Conservation (phyloP, 2,113 vertebrate species). For the Proteles cristata region DNA sequence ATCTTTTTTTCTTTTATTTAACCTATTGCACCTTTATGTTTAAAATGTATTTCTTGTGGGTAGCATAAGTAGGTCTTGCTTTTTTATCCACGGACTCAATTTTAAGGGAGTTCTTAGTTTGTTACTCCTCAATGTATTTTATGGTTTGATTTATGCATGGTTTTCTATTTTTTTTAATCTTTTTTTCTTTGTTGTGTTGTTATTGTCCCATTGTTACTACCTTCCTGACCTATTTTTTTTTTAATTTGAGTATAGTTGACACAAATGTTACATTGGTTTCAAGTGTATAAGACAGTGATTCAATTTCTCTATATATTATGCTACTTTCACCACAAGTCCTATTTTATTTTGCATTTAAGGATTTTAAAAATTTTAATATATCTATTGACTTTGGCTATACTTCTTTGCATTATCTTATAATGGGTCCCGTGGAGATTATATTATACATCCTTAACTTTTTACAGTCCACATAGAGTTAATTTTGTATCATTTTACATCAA, state of each 20-base stretch:
- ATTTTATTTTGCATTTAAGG: not conserved
- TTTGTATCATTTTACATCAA: not conserved
- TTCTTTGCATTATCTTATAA: not conserved
- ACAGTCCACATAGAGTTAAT: not conserved
- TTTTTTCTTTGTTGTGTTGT: not conserved
- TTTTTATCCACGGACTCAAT: not conserved
- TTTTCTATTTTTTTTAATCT: not conserved
- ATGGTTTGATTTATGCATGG: not conserved
- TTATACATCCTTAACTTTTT: not conserved
- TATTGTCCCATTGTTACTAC: not conserved
- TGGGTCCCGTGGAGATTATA: not conserved
- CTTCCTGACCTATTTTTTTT: not conserved
- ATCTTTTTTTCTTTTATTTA: not conserved
- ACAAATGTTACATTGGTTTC: not conserved
- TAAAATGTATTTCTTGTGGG: not conserved
- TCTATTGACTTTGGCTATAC: not conserved
- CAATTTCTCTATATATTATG: not conserved
- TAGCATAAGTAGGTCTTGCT: not conserved
- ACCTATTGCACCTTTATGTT: not conserved
- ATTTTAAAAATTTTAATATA: not conserved
- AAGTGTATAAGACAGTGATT: not conserved
- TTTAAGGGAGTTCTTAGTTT: not conserved
- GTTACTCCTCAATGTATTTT: not conserved
- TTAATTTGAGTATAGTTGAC: not conserved
- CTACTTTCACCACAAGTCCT: not conserved